Conservation (phyloP, 2,113 vertebrate species). For the Gadus macrocephalus region DNA sequence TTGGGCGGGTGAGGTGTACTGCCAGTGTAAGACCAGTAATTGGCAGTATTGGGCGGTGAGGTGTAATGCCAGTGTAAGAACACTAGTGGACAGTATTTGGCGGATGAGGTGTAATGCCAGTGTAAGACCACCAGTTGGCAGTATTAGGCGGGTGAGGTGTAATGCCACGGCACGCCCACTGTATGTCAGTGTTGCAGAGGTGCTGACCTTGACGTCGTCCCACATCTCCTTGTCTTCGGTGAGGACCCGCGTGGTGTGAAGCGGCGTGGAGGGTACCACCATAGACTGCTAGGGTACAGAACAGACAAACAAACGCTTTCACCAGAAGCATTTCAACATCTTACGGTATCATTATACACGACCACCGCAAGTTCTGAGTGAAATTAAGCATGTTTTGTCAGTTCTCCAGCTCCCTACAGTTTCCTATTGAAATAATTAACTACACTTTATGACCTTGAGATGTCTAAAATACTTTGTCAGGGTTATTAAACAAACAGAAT, state of each 20-base stretch:
- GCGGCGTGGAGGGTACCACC: constrained; percentile 90
- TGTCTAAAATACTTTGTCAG: too few relatives aligned
- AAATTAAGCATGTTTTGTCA: too few relatives aligned
- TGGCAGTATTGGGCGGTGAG: neutral
- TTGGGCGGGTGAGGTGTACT: too few relatives aligned
- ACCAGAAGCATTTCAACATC: neutral
- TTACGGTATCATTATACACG: neutral
- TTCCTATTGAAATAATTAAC: too few relatives aligned
- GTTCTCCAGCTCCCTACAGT: too few relatives aligned
- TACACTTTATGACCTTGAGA: too few relatives aligned
- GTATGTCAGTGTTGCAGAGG: constrained; percentile 36
- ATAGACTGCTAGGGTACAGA: constrained; percentile 78
- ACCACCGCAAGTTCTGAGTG: too few relatives aligned
- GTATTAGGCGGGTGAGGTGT: constrained; percentile 11
- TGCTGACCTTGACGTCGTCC: constrained; percentile 96
- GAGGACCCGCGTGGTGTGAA: constrained; percentile 91
- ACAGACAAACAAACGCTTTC: neutral
- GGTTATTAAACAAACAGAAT: too few relatives aligned
- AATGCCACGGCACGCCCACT: constrained; percentile 38
- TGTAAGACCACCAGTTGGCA: too few relatives aligned
- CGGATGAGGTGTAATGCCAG: neutral
- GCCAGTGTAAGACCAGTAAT: too few relatives aligned
- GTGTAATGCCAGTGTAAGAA: constrained; percentile 26
- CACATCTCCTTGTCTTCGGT: constrained; percentile 94
- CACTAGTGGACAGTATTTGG: too few relatives aligned